phyloP scores from a whole-genome alignment of 2,113 vertebrate species.

The Atrichornis clamosus region DNA sequence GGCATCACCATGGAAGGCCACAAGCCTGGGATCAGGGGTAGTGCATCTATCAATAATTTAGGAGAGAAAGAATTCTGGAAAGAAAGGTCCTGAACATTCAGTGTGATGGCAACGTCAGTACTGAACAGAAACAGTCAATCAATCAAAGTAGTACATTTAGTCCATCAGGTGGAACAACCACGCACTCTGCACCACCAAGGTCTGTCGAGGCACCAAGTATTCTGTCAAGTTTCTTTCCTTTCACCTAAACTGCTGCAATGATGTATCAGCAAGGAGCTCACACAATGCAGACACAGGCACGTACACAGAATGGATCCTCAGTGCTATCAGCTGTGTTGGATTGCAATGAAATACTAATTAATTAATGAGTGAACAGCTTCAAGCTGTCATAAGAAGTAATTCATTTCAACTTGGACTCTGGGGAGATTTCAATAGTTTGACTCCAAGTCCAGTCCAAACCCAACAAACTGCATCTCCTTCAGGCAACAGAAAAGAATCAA shows the following conservation, averaged over 20 bases:
- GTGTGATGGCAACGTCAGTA: neutral
- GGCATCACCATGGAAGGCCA: neutral
- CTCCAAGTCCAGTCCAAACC: neutral
- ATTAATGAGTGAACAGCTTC: neutral
- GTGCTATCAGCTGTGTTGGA: neutral
- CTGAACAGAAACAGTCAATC: neutral
- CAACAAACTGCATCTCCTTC: neutral
- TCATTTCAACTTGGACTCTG: neutral
- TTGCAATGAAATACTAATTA: neutral
- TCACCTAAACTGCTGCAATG: neutral
- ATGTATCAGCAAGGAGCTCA: neutral
- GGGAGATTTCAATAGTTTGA: neutral
- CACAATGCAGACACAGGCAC: neutral
- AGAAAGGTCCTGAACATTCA: neutral
- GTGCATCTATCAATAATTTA: neutral
- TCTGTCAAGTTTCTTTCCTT: neutral
- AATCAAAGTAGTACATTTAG: neutral
- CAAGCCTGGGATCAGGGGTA: neutral
- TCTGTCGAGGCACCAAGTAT: neutral
- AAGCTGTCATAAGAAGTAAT: neutral
- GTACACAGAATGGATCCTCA: neutral
- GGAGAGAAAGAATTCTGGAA: neutral
- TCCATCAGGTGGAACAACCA: neutral
- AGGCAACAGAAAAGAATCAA: neutral
- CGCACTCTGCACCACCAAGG: neutral